Percentiles rank a stretch among this genome's conserved stretches.
These are phyloP conservation scores for Chalcis sispes DNA, from an alignment of 2,888 invertebrate genomes.

Conservation along the genomic window DNA sequence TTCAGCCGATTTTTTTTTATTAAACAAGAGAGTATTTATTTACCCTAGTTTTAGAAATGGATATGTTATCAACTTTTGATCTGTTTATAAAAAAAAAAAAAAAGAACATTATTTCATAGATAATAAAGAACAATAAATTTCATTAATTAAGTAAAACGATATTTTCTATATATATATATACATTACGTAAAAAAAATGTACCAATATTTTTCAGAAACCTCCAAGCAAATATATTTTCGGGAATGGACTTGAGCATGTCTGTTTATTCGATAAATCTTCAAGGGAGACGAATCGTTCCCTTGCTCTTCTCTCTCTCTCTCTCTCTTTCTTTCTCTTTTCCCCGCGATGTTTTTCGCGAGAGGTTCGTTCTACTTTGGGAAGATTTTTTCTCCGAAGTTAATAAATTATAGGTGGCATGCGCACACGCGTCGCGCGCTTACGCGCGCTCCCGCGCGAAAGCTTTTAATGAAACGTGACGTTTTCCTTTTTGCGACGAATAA, in stretches of 20 bases:
- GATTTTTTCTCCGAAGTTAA: slow-evolving; percentile 51
- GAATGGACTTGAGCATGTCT: slow-evolving; percentile 59
- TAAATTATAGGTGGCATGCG: slow-evolving; percentile 54
- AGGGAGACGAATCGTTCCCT: slow-evolving; percentile 58
- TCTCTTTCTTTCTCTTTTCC: slow-evolving; percentile 59
- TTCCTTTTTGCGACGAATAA: slow-evolving; percentile 38
- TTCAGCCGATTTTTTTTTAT: too few species aligned
- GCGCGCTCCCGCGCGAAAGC: slow-evolving; percentile 26
- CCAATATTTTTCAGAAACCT: slow-evolving; percentile 56
- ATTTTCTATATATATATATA: not conserved
- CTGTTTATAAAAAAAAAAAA: too few species aligned
- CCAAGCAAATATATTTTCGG: slow-evolving; percentile 59
- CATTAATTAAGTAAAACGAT: too few species aligned
- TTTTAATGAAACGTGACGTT: slow-evolving; percentile 57
- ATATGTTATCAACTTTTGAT: too few species aligned
- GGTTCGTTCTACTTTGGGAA: slow-evolving; percentile 57
- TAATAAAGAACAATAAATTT: too few species aligned
- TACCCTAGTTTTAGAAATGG: too few species aligned
- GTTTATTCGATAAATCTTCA: slow-evolving; percentile 60
- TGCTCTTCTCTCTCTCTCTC: slow-evolving; percentile 61
- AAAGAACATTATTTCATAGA: too few species aligned
- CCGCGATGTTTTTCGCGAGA: slow-evolving; percentile 57
- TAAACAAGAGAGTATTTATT: too few species aligned
- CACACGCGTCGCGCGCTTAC: not conserved
- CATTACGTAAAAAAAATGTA: slow-evolving; percentile 1